Evolutionary conservation across 2,888 invertebrate genomes (phyloP), one percentile per base, ranked within the genome.

Genomic region (Parochlus steinenii): DNA sequence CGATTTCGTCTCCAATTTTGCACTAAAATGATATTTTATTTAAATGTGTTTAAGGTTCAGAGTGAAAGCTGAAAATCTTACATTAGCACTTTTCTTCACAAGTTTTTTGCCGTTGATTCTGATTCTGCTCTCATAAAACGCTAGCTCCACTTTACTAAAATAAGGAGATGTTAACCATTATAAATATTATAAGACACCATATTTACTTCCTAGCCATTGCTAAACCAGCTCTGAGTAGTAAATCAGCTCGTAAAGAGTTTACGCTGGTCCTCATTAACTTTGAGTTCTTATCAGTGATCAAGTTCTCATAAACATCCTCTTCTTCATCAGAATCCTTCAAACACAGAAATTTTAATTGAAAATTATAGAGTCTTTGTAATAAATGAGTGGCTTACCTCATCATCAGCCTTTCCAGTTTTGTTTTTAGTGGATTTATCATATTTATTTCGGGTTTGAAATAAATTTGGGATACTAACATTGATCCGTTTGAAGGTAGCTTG

Each of bases 61-160:
- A 28, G 31, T 24, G 14, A 30, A 26, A 26, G 18, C 27, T 27
- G 37, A 22, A 26, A 46, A 48, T 57, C 63, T 61, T 55, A 83
- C 75, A 46, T 63, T 55, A 11, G 55, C 51, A 55, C 81, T 79
- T 57, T 87, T 87, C 54, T 87, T 87, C 23, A 62, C 41, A 1
- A 81, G 56, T 52, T 78, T 81, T 43, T 68, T 63, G 5, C 83
- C 85, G 61, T 87, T 87, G 0, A 83, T 53, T 48, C 81, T 67
- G 41, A 87, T 69, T 62, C 71, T 78, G 49, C 77, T 80, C 43
- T 78, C 77, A 58, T 83, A 86, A 53, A 87, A 82, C 31, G 73
- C 56, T 33, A 68, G 65, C 51, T 86, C 86, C 26, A 83, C 64
- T 70, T 83, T 86, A 51, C 81, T 81, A 54, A 45, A 67, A 62